Evolutionary conservation across 2,797 vertebrate species (phyloP), one percentile per base, ranked within the genome.

Genomic region (Hypotaenidia okinawae): DNA sequence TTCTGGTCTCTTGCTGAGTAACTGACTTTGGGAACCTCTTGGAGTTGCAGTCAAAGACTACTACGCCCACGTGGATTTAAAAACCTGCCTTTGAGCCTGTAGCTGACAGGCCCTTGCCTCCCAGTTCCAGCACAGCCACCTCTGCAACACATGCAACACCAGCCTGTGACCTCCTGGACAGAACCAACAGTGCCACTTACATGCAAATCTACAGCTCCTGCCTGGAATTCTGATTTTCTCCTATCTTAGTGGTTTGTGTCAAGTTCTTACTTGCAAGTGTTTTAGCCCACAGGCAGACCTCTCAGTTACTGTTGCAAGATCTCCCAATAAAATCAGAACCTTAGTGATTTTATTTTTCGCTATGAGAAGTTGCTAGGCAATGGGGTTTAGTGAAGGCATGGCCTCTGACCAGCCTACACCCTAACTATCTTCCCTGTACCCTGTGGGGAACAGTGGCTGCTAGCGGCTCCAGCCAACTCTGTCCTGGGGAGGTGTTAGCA

Each of bases 271-370:
- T 70, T 77, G 67, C 54, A 77, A 16, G 33, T 79, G 16, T 84
- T 95, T 76, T 49, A 86, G 83, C 93, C 85, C 77, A 92, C 55
- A 67, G 80, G 74, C 86, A 93, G 70, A 90, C 39, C 63, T 82
- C 84, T 79, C 83, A 67, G 19, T 13, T 37, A 37, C 37, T 37
- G 37, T 37, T 69, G 39, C 43, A 90, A 69, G 59, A 74, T 77
- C 70, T 89, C 47, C n/a, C 67, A 79, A 19, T 70, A 93, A 84
- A 94, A 76, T 39, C 59, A 92, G 43, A 52, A 82, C 39, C 27
- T 41, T 63, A 45, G 33, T 10, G 7, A 30, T 28, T 54, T 16
- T 37, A 72, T 55, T 35, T 49, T 61, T n/a, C 11, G 18, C 24
- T 52, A 55, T 1, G 2, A 86, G 51, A 84, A 51, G 12, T 9